These are phyloP conservation scores for Leptopilina drosophilae DNA, from an alignment of 2,888 invertebrate species.

Conservation along the genomic window DNA sequence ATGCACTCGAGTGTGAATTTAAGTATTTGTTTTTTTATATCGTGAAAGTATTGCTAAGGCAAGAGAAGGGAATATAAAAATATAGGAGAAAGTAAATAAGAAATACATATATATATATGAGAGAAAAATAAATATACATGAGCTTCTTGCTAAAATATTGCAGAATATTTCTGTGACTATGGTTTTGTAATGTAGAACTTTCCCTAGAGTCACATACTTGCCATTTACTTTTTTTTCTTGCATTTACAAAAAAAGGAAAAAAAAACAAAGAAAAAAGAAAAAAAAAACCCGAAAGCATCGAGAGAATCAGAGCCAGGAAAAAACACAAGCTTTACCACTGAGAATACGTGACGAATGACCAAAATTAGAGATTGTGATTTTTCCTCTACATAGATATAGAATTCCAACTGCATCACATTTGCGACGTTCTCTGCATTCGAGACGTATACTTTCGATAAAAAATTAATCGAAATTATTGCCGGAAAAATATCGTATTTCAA, in stretches of 20 bases:
- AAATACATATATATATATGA: neutral
- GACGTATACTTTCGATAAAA: neutral
- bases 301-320: neutral
- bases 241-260: too few species aligned
- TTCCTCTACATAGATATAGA: neutral
- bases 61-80: neutral
- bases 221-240: neutral
- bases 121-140: conserved; percentile 8
- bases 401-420: neutral
- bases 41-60: neutral
- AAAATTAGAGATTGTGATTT: conserved; percentile 21
- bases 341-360: conserved; percentile 29
- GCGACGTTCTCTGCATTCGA: neutral
- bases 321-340: conserved; percentile 5
- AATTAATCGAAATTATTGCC: too few species aligned
- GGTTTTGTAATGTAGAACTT: conserved; percentile 11
- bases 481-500: too few species aligned
- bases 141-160: conserved; percentile 10
- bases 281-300: conserved; percentile 3
- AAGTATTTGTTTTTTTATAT: conserved; percentile 9
- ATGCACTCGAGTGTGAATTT: neutral
- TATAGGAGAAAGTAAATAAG: neutral
- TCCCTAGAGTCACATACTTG: conserved; percentile 7
- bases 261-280: too few species aligned
- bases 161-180: neutral